phyloP scores from a whole-genome alignment of 30 jellyfish, hydroid and myxozoan genomes.

The Aurelia coerulea region DNA sequence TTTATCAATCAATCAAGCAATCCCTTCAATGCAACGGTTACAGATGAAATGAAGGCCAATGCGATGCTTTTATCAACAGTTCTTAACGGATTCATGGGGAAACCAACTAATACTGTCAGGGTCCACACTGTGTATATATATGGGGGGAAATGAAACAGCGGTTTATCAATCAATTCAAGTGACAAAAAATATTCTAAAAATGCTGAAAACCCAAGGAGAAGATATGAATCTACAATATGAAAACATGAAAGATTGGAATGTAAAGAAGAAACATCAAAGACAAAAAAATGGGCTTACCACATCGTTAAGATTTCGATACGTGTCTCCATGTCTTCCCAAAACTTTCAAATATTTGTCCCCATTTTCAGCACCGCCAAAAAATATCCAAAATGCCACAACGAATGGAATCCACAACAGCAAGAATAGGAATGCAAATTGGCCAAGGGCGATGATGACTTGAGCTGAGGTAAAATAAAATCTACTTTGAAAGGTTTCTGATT shows the following conservation, averaged over 20 bases:
- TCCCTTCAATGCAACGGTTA: no score
- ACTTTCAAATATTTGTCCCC: constrained; percentile 7
- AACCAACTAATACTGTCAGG: constrained; percentile 51
- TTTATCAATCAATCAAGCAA: no score
- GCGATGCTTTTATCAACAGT: constrained; percentile 15
- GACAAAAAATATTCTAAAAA: no score
- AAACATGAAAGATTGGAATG: no score
- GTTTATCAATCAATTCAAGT: no score
- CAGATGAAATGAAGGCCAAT: constrained; percentile 18
- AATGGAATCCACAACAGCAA: constrained; percentile 49
- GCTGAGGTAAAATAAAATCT: constrained; percentile 5
- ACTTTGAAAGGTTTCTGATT: not conserved
- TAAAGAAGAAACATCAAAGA: no score
- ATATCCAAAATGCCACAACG: constrained; percentile 53
- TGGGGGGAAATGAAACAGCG: not conserved
- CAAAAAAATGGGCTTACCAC: constrained; percentile 4
- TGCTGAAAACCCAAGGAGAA: no score
- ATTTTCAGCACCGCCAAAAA: constrained; percentile 66
- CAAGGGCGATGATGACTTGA: constrained; percentile 26
- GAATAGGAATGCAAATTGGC: constrained; percentile 66
- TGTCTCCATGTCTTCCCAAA: not conserved
- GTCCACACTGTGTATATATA: constrained; percentile 70
- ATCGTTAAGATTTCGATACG: constrained; percentile 43
- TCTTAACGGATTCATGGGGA: constrained; percentile 35
- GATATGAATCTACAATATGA: no score